Base-by-base conservation (phyloP, 2,113 vertebrate genomes). In the Tichodroma muraria region DNA sequence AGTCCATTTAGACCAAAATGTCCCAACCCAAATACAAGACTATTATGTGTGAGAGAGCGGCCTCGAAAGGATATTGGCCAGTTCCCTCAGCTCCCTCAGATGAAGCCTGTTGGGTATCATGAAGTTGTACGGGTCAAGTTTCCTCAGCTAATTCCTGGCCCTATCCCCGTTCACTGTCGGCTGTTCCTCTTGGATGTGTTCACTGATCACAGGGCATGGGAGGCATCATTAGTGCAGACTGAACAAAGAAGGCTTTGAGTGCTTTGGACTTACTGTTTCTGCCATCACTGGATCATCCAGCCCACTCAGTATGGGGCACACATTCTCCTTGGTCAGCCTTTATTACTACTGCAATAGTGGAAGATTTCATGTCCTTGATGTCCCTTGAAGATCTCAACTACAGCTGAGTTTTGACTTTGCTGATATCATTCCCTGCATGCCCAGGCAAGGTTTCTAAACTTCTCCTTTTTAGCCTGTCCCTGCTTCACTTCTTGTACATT, bases 121-220 rank as follows among this genome's bases (percentile, higher is more conserved):
- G 21, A 13, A 37, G 30, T 4, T 54, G 28, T 9, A 81, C 0
- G 0, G 19, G 16, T 69, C 8, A 3, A 38, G 24, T 60, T 87
- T 72, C 60, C 69, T 64, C 49, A 53, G 5, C 35, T 25, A 83
- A 77, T 28, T 25, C 57, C 38, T n/a, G 38, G 38, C 35, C 69
- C 44, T 28, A 23, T 30, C 50, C 37, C 30, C 0, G 1, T 25
- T 60, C 56, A 25, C 18, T 69, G 49, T n/a, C 4, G 0, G 45
- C 37, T 72, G 49, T 3, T 89, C 42, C 68, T 63, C 63, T 63
- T 63, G 38, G 68, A 63, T 4, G 2, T n/a, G 14, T n/a, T 90
- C 69, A 60, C 59, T 56, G 68, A 80, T 22, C 77, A 61, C 21
- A 76, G 38, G 38, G 49, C 54, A 77, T 8, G 20, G 22, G 38